Conservation (phyloP, 2,888 invertebrate species). For the Cheilosia soror region DNA sequence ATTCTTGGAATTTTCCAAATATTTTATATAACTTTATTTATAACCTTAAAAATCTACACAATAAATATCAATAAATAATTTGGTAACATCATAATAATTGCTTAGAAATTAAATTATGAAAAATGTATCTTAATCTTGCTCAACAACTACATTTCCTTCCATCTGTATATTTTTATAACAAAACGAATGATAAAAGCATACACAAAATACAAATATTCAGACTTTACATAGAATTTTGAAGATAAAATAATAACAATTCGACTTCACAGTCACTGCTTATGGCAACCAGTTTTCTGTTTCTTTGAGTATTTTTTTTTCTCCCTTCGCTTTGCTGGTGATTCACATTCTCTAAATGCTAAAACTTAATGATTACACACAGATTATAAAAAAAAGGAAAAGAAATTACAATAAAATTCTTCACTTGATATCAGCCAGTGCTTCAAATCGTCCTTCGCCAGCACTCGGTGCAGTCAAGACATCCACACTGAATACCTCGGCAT, state of each 20-base stretch:
- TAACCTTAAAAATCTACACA: constrained; percentile 50
- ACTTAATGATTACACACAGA: constrained; percentile 7
- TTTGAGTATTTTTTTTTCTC: constrained; percentile 30
- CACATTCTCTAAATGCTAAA: constrained; percentile 10
- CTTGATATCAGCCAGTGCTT: constrained; percentile 57
- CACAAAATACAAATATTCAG: constrained; percentile 37
- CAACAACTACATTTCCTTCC: background rate
- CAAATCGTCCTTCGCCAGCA: constrained; percentile 20
- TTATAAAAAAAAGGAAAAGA: background rate
- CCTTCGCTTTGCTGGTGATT: constrained; percentile 11
- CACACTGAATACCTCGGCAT: constrained; percentile 81
- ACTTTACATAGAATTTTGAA: constrained; percentile 60
- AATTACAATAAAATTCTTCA: constrained; percentile 13
- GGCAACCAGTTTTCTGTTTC: constrained; percentile 18
- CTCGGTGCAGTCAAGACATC: constrained; percentile 45
- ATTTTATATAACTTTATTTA: constrained; percentile 11
- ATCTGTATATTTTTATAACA: constrained; percentile 30
- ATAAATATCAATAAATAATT: constrained; percentile 68
- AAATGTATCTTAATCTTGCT: constrained; percentile 22
- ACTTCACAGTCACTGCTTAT: constrained; percentile 19
- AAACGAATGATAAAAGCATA: constrained; percentile 39
- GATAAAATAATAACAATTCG: constrained; percentile 7
- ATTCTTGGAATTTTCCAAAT: background rate
- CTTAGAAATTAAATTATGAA: constrained; percentile 1
- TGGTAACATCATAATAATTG: constrained; percentile 33